A percentile compares a stretch with the other conserved stretches of the same genome.
Evolutionary conservation across 2,113 vertebrate species (phyloP).

Genomic region (Sylvietta virens): DNA sequence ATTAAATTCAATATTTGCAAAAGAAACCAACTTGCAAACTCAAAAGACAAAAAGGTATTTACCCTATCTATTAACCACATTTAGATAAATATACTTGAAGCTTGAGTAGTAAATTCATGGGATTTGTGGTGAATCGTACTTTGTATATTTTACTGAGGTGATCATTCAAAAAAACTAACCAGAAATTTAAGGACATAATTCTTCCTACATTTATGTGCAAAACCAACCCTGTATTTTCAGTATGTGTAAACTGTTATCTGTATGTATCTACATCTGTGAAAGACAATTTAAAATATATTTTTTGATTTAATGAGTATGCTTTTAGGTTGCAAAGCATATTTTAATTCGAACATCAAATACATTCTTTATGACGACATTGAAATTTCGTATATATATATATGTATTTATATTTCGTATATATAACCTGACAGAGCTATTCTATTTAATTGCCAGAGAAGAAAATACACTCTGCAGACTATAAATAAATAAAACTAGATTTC

Average conservation of each 20-base stretch:
- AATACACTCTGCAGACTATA: not conserved
- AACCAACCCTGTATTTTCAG: not conserved
- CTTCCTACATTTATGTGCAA: not conserved
- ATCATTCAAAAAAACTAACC: not conserved
- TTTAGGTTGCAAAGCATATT: not conserved
- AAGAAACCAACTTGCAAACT: not conserved
- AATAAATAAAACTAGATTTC: not conserved
- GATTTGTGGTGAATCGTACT: not conserved
- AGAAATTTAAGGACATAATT: not conserved
- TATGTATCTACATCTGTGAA: not conserved
- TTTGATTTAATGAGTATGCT: not conserved
- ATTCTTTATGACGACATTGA: not conserved
- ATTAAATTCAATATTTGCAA: not conserved
- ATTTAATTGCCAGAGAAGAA: constrained; percentile 24
- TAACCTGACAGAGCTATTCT: not conserved
- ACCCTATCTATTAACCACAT: not conserved
- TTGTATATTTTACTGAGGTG: not conserved
- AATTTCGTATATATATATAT: not conserved
- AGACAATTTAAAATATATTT: not conserved
- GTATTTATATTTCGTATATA: not conserved
- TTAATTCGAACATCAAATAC: not conserved
- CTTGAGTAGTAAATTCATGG: not conserved
- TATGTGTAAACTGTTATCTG: not conserved
- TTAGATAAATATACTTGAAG: not conserved
- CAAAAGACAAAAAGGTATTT: not conserved